These are phyloP conservation scores for Hippocampus barbouri DNA, from an alignment of 2,113 vertebrate species.

Conservation along the genomic window DNA sequence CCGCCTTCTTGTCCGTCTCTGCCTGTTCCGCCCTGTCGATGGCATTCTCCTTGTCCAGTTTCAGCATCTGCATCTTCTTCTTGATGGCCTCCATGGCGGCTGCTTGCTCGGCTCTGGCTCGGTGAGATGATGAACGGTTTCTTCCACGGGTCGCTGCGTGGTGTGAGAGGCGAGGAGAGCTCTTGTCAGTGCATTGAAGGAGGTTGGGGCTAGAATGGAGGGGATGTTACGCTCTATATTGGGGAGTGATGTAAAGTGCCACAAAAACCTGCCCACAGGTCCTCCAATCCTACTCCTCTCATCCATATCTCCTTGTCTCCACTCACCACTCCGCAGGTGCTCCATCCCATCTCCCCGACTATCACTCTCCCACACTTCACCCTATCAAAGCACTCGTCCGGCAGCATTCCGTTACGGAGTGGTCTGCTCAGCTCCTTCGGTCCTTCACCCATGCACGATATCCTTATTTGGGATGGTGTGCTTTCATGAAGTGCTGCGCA, in stretches of 20 bases:
- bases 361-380: conserved; percentile 46
- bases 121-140: conserved; percentile 24
- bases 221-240: conserved; percentile 46
- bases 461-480: conserved; percentile 87
- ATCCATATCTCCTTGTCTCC: conserved; percentile 42
- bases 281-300: conserved; percentile 48
- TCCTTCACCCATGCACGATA: conserved; percentile 50
- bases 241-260: conserved; percentile 72
- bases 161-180: conserved; percentile 19
- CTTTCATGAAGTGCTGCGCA: background rate
- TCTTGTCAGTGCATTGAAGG: background rate
- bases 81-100: conserved; percentile 90
- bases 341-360: conserved; percentile 34
- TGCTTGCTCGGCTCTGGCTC: conserved; percentile 11
- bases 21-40: conserved; percentile 93
- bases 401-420: conserved; percentile 71
- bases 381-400: conserved; percentile 60
- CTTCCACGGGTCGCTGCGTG: conserved; percentile 7
- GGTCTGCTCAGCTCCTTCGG: conserved; percentile 52
- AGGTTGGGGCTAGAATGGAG: conserved; percentile 22
- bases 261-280: conserved; percentile 67
- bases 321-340: conserved; percentile 51
- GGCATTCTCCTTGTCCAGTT: conserved; percentile 95
- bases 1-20: conserved; percentile 90
- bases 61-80: conserved; percentile 90